phyloP scores from a whole-genome alignment of 2,113 vertebrate species.

The Petrocephalus zakoni region DNA sequence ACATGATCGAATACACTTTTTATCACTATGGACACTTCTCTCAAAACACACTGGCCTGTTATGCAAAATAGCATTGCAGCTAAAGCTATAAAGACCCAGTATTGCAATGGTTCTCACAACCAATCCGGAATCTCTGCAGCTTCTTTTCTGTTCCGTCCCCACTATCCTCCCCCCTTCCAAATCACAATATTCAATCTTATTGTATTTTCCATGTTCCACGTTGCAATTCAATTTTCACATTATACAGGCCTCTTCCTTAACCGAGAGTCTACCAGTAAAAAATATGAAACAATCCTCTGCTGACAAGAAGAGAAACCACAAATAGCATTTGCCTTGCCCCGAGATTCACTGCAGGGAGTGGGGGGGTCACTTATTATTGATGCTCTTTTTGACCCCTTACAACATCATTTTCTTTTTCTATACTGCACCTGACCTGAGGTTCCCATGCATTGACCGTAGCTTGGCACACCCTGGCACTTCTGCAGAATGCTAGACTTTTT shows the following conservation, averaged over 20 bases:
- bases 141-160: not conserved
- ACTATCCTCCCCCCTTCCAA: not conserved
- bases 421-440: not conserved
- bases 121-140: not conserved
- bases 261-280: not conserved
- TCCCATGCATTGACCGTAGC: not conserved
- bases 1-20: not conserved
- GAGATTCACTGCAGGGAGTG: not conserved
- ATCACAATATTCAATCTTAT: not conserved
- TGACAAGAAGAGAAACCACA: not conserved
- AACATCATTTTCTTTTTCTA: not conserved
- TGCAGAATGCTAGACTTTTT: not conserved
- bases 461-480: not conserved
- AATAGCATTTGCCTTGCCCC: not conserved
- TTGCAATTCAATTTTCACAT: not conserved
- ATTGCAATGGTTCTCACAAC: not conserved
- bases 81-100: not conserved
- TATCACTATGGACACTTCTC: not conserved
- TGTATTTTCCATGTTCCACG: not conserved
- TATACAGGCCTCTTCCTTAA: not conserved
- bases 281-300: not conserved
- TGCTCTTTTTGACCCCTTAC: not conserved
- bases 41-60: not conserved
- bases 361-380: not conserved
- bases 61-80: not conserved